These are phyloP conservation scores for Pundamilia nyererei DNA, from an alignment of 2,113 vertebrate species.

Conservation along the genomic window DNA sequence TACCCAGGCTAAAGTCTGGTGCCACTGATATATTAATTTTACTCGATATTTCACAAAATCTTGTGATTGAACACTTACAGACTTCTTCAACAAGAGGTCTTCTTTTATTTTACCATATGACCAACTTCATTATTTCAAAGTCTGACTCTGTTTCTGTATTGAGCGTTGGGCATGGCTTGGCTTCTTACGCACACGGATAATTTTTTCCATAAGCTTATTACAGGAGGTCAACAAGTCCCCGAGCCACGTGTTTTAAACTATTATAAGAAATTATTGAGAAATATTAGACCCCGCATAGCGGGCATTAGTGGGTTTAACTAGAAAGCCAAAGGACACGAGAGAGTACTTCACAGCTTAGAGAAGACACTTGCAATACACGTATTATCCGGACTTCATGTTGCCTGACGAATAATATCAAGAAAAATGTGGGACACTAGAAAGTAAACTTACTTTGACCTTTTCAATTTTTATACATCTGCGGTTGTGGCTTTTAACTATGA, in stretches of 20 bases:
- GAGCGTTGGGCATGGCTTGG: not conserved
- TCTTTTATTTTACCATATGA: not conserved
- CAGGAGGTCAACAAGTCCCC: conserved; percentile 21
- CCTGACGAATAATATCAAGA: not conserved
- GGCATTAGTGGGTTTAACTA: not conserved
- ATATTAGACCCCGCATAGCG: not conserved
- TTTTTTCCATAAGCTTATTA: conserved; percentile 41
- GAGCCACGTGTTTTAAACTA: conserved; percentile 30
- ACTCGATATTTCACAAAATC: not conserved
- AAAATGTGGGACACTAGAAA: not conserved
- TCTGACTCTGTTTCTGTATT: not conserved
- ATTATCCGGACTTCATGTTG: not conserved
- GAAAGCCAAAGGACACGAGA: not conserved
- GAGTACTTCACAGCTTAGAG: not conserved
- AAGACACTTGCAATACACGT: not conserved
- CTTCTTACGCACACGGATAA: not conserved
- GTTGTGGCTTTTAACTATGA: not conserved
- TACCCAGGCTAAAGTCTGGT: not conserved
- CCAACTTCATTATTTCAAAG: not conserved
- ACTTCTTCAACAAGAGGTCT: not conserved
- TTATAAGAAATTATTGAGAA: not conserved
- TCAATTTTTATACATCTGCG: not conserved
- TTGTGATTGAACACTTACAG: not conserved
- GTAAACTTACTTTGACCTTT: not conserved
- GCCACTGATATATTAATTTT: not conserved